These are phyloP conservation scores for Physella acuta DNA, from an alignment of 1,140 invertebrate species.

Conservation along the genomic window DNA sequence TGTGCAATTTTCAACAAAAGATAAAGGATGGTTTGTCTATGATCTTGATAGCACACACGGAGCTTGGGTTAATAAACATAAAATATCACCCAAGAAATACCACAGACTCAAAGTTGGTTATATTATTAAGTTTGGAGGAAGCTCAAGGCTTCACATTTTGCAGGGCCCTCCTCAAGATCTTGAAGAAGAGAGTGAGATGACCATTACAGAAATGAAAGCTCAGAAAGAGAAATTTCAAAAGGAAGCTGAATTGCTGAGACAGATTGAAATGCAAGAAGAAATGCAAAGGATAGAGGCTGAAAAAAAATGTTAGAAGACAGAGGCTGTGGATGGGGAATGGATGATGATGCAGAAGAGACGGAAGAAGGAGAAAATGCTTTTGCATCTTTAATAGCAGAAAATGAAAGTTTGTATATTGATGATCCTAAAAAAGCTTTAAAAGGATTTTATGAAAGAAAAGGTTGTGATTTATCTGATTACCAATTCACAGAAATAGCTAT, in stretches of 20 bases:
- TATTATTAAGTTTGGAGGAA: slow-evolving; percentile 88
- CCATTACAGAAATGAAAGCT: slow-evolving; percentile 78
- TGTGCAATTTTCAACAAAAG: slow-evolving; percentile 74
- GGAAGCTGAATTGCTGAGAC: slow-evolving; percentile 62
- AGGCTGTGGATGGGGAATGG: slow-evolving; percentile 89
- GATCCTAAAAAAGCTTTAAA: slow-evolving; percentile 94
- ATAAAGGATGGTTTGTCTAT: slow-evolving; percentile 83
- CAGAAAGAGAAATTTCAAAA: slow-evolving; percentile 56
- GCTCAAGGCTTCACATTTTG: slow-evolving; percentile 80
- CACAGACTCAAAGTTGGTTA: slow-evolving; percentile 81
- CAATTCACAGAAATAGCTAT: slow-evolving; percentile 44
- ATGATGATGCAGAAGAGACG: slow-evolving; percentile 58
- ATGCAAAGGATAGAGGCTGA: slow-evolving; percentile 34
- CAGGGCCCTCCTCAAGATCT: slow-evolving; percentile 81
- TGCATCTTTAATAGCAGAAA: slow-evolving; percentile 38
- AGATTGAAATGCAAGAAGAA: slow-evolving; percentile 62
- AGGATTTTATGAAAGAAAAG: slow-evolving; percentile 94
- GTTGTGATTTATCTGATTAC: slow-evolving; percentile 65
- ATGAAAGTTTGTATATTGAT: slow-evolving; percentile 84
- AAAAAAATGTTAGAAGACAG: slow-evolving; percentile 53
- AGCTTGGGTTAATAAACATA: slow-evolving; percentile 86
- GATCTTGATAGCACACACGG: slow-evolving; percentile 94
- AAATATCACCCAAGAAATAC: slow-evolving; percentile 76
- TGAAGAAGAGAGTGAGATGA: slow-evolving; percentile 81
- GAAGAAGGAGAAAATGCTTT: slow-evolving; percentile 72